Evolutionary conservation across 2,797 vertebrate species (phyloP), one percentile per base, ranked within the genome.

Genomic region (Poliocrania exsul): DNA sequence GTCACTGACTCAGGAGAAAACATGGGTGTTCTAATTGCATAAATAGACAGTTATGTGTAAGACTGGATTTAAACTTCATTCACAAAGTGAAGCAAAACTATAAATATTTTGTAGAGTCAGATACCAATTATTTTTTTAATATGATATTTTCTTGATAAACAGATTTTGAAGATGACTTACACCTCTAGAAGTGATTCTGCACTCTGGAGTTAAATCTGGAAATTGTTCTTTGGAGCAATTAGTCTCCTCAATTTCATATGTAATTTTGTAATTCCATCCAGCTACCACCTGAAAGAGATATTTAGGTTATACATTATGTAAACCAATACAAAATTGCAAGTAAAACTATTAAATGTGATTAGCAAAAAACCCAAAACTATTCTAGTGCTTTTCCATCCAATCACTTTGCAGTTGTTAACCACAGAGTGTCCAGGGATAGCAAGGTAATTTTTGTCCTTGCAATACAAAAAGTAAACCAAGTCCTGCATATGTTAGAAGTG

Each of bases 181-280:
- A 86, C 98, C 97, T 73, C 28, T 28, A 89, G 40, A 9, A 97
- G 61, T 7, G 64, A 72, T 38, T 79, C 87, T 94, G 90, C 99
- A 99, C 20, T 97, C 97, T 6, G 97, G 92, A 35, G 83, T 97
- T 72, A 99, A 88, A 9, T 98, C 97, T 11, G 62, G 90, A 97
- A 98, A 98, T 18, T 98, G 84, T 0, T 75, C 47, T 97, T 98
- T 99, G 94, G 98, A 94, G 62, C 99, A 99, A 66, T 96, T 98
- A 28, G 98, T 99, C 95, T 98, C 98, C 92, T 75, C 67, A 88
- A 99, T 96, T 28, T 98, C 94, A 74, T 99, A 99, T 29, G 33
- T 96, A 71, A 99, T 40, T 51, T 83, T 29, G 62, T 97, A 99
- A 86, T 98, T 98, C 93, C 98, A 98, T 86, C 99, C 99, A 81